Evolutionary conservation across 2,113 vertebrate species (phyloP).

Genomic region (Psettodes erumei): DNA sequence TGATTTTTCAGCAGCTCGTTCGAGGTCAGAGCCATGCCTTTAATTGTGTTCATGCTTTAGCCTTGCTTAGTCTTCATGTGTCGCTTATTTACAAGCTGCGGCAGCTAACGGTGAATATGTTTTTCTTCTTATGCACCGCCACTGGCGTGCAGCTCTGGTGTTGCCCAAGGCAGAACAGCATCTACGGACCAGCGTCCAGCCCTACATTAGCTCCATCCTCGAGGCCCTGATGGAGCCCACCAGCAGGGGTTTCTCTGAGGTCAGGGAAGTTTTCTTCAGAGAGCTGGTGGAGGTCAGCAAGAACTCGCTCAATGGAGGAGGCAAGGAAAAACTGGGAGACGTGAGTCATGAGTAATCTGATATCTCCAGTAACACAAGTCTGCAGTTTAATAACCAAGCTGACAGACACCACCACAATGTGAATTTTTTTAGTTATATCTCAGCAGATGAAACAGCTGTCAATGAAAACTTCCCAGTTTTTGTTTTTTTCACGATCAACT

Average conservation of each 20-base stretch:
- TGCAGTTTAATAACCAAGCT: background rate
- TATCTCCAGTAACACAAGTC: background rate
- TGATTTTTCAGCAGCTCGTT: background rate
- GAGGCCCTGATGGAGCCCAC: slow-evolving; percentile 97
- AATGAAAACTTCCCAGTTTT: no score
- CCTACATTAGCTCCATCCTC: slow-evolving; percentile 95
- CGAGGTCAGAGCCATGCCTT: slow-evolving; percentile 2
- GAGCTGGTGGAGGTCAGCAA: slow-evolving; percentile 96
- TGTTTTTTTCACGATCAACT: no score
- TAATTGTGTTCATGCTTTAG: background rate
- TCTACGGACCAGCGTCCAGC: slow-evolving; percentile 90
- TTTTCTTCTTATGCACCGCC: background rate
- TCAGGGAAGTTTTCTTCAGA: slow-evolving; percentile 92
- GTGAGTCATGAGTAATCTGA: slow-evolving; percentile 81
- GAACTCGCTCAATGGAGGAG: slow-evolving; percentile 90
- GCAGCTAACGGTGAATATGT: background rate
- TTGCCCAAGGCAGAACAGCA: slow-evolving; percentile 92
- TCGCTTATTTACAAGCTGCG: background rate
- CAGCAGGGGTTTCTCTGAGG: slow-evolving; percentile 94
- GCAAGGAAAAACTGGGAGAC: slow-evolving; percentile 90
- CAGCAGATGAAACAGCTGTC: no score
- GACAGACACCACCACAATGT: no score
- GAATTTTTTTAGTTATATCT: no score
- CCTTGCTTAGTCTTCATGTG: background rate
- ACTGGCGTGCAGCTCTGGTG: slow-evolving; percentile 83